Conservation (phyloP, 2,797 vertebrate species). For the Sebastolobus alascanus region DNA sequence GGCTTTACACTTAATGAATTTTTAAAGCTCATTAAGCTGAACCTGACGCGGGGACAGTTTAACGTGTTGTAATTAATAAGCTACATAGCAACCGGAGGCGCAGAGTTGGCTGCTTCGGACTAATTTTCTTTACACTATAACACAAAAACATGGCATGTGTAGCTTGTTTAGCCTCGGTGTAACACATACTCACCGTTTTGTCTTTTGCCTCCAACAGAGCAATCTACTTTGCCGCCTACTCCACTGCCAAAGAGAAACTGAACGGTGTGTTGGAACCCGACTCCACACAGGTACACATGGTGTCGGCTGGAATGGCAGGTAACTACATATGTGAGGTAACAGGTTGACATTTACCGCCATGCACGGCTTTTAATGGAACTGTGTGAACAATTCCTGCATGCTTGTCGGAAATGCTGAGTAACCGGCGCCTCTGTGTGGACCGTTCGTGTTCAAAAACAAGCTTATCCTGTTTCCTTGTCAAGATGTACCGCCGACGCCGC, state of each 20-base stretch:
- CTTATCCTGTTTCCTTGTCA: background rate
- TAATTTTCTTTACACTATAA: conserved; percentile 22
- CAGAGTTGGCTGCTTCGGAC: background rate
- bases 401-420: too few species aligned
- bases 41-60: conserved; percentile 22
- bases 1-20: conserved; percentile 11
- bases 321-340: conserved; percentile 66
- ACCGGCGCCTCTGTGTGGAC: rapidly evolving
- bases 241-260: conserved; percentile 94
- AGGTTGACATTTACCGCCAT: background rate
- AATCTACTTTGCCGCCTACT: conserved; percentile 99
- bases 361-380: background rate
- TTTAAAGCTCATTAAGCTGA: conserved; percentile 48
- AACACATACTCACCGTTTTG: background rate
- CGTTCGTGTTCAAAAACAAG: background rate
- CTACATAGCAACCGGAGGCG: background rate
- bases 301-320: conserved; percentile 97
- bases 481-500: too few species aligned
- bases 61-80: conserved; percentile 44
- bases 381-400: too few species aligned
- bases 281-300: conserved; percentile 97
- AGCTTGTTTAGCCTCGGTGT: conserved; percentile 1
- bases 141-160: background rate
- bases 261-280: conserved; percentile 92
- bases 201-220: conserved; percentile 86